Evolutionary conservation across 2,113 vertebrate genomes (phyloP), one percentile per base, ranked within the genome.

Genomic region (Amazona guildingii): DNA sequence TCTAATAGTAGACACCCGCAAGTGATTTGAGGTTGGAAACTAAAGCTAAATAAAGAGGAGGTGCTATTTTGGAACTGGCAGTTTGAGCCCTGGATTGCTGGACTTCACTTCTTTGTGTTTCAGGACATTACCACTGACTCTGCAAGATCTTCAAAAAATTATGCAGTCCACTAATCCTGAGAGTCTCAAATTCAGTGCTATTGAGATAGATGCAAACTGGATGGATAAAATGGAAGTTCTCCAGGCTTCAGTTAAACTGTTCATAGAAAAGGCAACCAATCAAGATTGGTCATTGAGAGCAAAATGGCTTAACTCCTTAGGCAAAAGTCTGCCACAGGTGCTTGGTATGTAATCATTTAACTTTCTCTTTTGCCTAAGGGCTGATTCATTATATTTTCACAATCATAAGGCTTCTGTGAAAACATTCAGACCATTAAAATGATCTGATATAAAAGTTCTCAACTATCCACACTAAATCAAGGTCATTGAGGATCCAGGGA

Each of bases 201-300:
- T 98, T 41, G 96, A 97, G 63, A 54, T 94, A 35, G 96, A 98
- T 80, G 92, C 97, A 84, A 86, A 95, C 37, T 98, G 98, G 67
- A 95, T 97, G 21, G 98, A 99, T 81, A 91, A 98, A 37, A 96
- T 98, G 51, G 96, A 97, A 61, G 97, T 99, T 76, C 93, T 99
- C 51, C 97, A 98, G 29, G 97, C 98, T 9, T 98, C 98, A 21
- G 98, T 99, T 67, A 98, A 98, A 63, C 96, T 99, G 68, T 97
- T 99, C 83, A 98, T 98, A 48, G 99, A 99, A 97, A 98, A 98
- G 90, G 98, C 99, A 18, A 99, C 98, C 37, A 99, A 99, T 72
- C 98, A 98, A 25, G 99, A 99, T 79, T 99, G 99, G 99, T 95
- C 98, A 83, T 96, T 99, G 46, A 98, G 99, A 94, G 98, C 98